Base-by-base conservation (phyloP, 2,797 vertebrate species). In the Enteromius argenteus region DNA sequence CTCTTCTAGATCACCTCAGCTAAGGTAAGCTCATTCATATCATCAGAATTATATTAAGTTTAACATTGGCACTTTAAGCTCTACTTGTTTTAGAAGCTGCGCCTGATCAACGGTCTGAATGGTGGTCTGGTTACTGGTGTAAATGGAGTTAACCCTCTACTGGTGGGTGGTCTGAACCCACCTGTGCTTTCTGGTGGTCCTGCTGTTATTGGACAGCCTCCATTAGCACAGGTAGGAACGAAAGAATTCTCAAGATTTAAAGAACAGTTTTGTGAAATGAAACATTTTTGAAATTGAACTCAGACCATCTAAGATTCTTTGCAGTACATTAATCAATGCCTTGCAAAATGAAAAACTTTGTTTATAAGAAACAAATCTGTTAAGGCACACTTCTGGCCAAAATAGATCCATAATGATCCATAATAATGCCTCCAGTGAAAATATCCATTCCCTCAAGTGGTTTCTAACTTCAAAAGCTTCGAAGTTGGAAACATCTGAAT, bases 121-220 rank as follows among this genome's bases (percentile, higher is more conserved):
- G 84, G 84, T 1, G 86, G 84, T 46, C 9, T 89, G 15, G 39
- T 86, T 23, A 66, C 83, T 13, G 83, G 86, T 14, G 46, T 84
- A 32, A 89, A 86, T n/a, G 88, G 86, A 37, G 86, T 86, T 46
- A 86, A 76, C 69, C 88, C 71, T n/a, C 35, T 79, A 13, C 27
- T 85, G 46, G 19, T 85, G 75, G 86, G 86, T 27, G 88, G 86
- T 6, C 11, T 87, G 71, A 89, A 89, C 32, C 84, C 86, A 13
- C 78, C 78, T 0, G 13, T 89, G 58, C 17, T 87, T 1, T 27
- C 81, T 56, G 84, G 68, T 53, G 88, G 86, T 42, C 66, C 73
- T 30, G 79, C 42, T n/a, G 21, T 83, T n/a, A 23, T 89, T 14
- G 88, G 79, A 49, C 84, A 87, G 84, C 82, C 76, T 32, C 82